Evolutionary conservation across 30 jellyfish, hydroid and myxozoan species (phyloP), one percentile per base, ranked within the genome.

Genomic region (Pelagia noctiluca): DNA sequence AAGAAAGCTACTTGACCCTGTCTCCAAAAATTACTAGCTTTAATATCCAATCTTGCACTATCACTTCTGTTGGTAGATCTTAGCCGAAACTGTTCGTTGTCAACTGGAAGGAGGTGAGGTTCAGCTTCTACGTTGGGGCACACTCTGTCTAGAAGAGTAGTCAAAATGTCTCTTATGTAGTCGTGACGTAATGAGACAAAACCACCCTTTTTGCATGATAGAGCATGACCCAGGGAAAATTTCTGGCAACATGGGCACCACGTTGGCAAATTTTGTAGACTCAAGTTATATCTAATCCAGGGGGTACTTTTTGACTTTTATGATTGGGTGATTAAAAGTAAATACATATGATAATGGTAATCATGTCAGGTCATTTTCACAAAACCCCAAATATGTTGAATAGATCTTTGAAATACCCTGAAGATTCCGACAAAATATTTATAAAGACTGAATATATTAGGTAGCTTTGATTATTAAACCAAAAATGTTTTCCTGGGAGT

Each of bases 11-110:
- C 53, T 64, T 64, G 53, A 13, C 78, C 78, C 78, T 64, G 3
- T 35, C 78, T 64, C 78, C 78, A 64, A 64, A 64, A 64, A 64
- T 52, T 52, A 52, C 68, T 52, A 52, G 68, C 68, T 52, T 52
- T 52, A 52, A 52, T 42, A 30, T 52, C 68, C 68, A 52, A 52
- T 52, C 68, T 52, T 52, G 68, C 68, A 52, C 26, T 52, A 19
- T 52, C 68, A 52, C 68, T 52, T 52, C 68, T 52, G 68, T 52
- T 52, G 68, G 68, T 52, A 19, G 68, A 52, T 52, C 68, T 52
- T 19, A 52, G 68, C 68, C 28, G 68, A 52, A 52, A 52, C 26
- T 52, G 68, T 52, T 52, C 68, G 68, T 52, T 19, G 26, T 52
- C 68, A 52, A 52, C 68, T 52, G 68, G 68, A 52, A 52, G 12